Evolutionary conservation across 2,797 vertebrate genomes (phyloP).

Genomic region (Phrynocephalus vlangalii): DNA sequence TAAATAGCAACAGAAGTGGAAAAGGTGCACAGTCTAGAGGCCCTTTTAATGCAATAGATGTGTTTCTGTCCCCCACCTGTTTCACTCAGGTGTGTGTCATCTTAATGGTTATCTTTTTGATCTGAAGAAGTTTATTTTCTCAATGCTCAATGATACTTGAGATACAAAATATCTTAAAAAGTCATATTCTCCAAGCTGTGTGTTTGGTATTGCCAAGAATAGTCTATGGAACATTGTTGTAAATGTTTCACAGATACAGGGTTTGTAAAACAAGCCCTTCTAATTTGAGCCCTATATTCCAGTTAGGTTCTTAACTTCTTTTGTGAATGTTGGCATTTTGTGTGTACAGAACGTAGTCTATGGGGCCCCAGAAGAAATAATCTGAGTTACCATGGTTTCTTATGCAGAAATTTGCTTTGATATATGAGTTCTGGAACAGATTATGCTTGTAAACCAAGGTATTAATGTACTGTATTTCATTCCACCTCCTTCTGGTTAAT

Average conservation of each 20-base stretch:
- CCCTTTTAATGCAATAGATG: not conserved
- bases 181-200: not conserved
- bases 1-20: not conserved
- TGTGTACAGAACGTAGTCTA: too few relatives aligned
- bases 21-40: not conserved
- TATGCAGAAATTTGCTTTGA: too few relatives aligned
- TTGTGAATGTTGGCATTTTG: too few relatives aligned
- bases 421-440: too few relatives aligned
- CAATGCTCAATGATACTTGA: not conserved
- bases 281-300: not conserved
- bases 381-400: too few relatives aligned
- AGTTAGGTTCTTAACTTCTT: not conserved
- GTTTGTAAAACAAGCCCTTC: not conserved
- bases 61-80: not conserved
- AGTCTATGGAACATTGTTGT: not conserved
- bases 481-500: not conserved
- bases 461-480: not conserved
- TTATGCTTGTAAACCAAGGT: too few relatives aligned
- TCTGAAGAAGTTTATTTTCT: not conserved
- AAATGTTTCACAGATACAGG: not conserved
- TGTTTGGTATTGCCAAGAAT: not conserved
- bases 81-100: not conserved
- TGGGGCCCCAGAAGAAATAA: too few relatives aligned
- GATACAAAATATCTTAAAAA: not conserved
- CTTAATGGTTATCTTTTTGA: not conserved